phyloP scores from a whole-genome alignment of 1,140 invertebrate species.

The Cheumatopsyche charites region DNA sequence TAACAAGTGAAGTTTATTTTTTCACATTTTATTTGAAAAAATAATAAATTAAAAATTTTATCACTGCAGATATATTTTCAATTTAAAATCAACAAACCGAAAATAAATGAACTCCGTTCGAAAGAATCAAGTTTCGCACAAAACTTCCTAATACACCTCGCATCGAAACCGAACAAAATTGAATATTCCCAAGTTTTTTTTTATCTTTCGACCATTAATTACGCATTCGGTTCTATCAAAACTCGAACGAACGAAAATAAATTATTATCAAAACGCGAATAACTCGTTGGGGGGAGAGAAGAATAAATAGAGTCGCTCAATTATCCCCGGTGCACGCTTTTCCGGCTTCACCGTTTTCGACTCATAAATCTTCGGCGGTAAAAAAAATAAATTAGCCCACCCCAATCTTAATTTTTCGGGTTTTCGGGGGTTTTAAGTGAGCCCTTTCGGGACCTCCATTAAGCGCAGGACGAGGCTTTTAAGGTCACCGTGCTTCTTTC shows the following conservation, averaged over 20 bases:
- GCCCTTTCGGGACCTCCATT: background rate
- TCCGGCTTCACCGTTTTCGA: too few relatives aligned
- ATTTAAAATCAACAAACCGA: too few relatives aligned
- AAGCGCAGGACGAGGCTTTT: background rate
- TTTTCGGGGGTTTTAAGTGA: too few relatives aligned
- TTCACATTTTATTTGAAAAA: too few relatives aligned
- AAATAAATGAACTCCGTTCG: too few relatives aligned
- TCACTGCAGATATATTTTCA: too few relatives aligned
- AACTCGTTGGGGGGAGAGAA: background rate
- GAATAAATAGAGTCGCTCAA: constrained; percentile 19
- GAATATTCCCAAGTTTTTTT: background rate
- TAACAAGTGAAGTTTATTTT: too few relatives aligned
- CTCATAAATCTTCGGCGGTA: constrained; percentile 17
- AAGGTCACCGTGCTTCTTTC: background rate
- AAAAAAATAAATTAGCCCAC: constrained; percentile 15
- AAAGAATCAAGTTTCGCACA: too few relatives aligned
- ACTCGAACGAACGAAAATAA: constrained; percentile 6
- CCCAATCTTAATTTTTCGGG: background rate
- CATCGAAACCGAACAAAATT: too few relatives aligned
- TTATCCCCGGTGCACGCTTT: background rate
- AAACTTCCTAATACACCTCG: too few relatives aligned
- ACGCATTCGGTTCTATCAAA: background rate
- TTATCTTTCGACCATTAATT: constrained; percentile 13
- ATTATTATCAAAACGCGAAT: constrained; percentile 14
- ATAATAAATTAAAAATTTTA: too few relatives aligned